A percentile compares a stretch with the other conserved stretches of the same genome.
These are phyloP conservation scores for Lepetodrilus schrolli DNA, from an alignment of 2,888 invertebrate genomes.

Conservation along the genomic window DNA sequence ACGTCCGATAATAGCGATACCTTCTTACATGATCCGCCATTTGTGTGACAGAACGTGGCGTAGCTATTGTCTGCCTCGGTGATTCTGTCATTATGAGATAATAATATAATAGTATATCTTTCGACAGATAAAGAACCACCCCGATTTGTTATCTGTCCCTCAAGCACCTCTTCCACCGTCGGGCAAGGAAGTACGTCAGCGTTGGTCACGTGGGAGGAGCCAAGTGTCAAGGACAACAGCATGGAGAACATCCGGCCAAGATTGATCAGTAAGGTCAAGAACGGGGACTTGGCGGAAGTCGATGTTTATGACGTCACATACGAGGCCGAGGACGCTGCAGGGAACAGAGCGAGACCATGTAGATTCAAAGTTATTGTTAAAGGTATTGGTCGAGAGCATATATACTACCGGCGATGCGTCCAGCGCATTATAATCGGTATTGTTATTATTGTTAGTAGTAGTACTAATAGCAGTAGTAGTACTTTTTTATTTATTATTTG, in stretches of 20 bases:
- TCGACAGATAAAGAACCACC: slow-evolving; percentile 19
- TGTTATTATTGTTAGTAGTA: too few species aligned
- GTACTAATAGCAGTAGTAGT: too few species aligned
- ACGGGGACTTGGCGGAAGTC: neutral
- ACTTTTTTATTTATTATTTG: too few species aligned
- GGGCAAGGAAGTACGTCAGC: neutral
- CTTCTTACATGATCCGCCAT: too few species aligned
- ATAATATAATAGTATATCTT: too few species aligned
- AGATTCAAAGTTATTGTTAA: slow-evolving; percentile 15
- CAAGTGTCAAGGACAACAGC: neutral
- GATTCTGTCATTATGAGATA: too few species aligned
- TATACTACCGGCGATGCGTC: too few species aligned
- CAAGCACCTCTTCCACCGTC: neutral
- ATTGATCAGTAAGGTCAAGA: neutral
- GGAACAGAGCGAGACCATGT: slow-evolving; percentile 8
- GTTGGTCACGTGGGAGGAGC: neutral
- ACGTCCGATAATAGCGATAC: too few species aligned
- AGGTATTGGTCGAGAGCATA: too few species aligned
- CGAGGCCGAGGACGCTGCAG: neutral
- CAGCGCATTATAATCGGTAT: too few species aligned
- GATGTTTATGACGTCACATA: neutral
- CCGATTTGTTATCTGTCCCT: neutral
- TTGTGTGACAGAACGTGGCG: too few species aligned
- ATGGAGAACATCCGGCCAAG: neutral
- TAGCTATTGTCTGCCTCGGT: too few species aligned